phyloP scores from a whole-genome alignment of 2,113 vertebrate genomes.

The Syngnathus typhle region DNA sequence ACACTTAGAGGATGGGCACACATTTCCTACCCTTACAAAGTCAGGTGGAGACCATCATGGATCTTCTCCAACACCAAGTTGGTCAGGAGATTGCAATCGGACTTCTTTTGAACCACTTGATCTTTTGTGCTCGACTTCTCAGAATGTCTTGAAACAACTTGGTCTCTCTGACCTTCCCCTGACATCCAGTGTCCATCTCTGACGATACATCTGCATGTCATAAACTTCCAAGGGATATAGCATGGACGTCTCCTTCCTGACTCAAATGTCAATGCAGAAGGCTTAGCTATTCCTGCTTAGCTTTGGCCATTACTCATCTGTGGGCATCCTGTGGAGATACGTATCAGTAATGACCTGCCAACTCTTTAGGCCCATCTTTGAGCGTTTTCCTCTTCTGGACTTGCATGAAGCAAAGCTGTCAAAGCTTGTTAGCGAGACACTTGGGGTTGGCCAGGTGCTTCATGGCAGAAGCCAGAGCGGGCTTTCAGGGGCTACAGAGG shows the following conservation, averaged over 20 bases:
- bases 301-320: conserved; percentile 4
- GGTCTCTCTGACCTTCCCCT: conserved; percentile 8
- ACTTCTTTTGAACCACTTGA: too few species aligned
- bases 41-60: neutral
- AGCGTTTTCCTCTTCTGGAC: conserved; percentile 47
- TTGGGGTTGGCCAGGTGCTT: conserved; percentile 42
- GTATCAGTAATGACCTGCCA: conserved; percentile 42
- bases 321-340: conserved; percentile 14
- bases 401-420: conserved; percentile 53
- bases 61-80: neutral
- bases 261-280: neutral
- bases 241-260: neutral
- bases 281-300: neutral
- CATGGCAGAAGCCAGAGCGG: conserved; percentile 34
- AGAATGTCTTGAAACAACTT: conserved; percentile 12
- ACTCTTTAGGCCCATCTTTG: conserved; percentile 26
- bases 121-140: conserved; percentile 8
- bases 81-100: neutral
- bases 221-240: neutral
- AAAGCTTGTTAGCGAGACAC: conserved; percentile 40
- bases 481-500: conserved; percentile 1
- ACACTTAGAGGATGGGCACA: conserved; percentile 10
- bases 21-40: neutral
- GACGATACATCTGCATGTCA: neutral
- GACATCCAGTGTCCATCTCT: neutral